phyloP scores from a whole-genome alignment of 2,113 vertebrate genomes.

The Trogon melanurus region DNA sequence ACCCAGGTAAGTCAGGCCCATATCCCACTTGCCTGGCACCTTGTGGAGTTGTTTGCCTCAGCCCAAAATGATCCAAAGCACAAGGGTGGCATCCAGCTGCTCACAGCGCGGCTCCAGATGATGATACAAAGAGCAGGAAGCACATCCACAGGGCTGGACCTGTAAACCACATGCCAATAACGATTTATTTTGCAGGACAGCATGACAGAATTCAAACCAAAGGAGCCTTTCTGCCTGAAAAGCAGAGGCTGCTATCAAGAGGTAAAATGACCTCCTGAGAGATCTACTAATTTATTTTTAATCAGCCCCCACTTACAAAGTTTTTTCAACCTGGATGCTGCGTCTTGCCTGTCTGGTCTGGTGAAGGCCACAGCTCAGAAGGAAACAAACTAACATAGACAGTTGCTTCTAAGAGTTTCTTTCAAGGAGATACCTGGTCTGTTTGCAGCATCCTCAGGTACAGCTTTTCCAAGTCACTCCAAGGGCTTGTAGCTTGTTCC shows the following conservation, averaged over 20 bases:
- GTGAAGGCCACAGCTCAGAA: background rate
- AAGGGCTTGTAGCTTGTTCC: background rate
- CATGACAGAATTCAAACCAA: background rate
- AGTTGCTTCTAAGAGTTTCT: background rate
- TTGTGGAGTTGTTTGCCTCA: background rate
- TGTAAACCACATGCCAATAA: background rate
- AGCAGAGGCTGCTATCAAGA: background rate
- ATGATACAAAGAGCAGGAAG: background rate
- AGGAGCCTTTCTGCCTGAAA: background rate
- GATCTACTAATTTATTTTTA: background rate
- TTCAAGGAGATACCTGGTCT: background rate
- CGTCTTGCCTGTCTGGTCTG: background rate
- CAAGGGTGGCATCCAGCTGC: fast-evolving
- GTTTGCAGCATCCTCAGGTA: background rate
- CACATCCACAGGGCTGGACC: background rate
- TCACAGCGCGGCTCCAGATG: background rate
- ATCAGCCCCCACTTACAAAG: background rate
- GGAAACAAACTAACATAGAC: background rate
- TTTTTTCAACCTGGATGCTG: background rate
- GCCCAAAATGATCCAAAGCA: background rate
- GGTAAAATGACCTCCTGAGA: background rate
- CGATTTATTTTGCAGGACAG: background rate
- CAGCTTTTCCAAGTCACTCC: background rate
- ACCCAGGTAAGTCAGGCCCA: fast-evolving
- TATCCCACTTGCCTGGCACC: background rate